These are phyloP conservation scores for Hanleya hanleyi DNA, from an alignment of 2,888 invertebrate genomes.

Conservation along the genomic window DNA sequence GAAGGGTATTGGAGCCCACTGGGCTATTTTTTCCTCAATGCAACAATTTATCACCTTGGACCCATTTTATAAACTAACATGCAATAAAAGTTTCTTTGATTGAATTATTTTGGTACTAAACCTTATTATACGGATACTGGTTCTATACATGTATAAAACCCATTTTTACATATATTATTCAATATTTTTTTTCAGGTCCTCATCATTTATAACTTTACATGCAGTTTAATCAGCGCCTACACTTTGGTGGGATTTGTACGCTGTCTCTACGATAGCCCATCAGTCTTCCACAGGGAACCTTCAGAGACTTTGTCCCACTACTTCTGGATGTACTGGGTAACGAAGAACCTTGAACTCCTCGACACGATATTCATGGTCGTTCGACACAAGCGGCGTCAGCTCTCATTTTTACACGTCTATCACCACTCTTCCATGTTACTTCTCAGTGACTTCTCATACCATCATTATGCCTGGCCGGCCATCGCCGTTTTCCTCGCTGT, in stretches of 20 bases:
- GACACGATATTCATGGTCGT: slow-evolving; percentile 73
- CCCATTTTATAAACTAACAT: too few relatives aligned
- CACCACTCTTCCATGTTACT: slow-evolving; percentile 71
- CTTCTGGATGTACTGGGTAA: slow-evolving; percentile 63
- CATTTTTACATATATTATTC: too few relatives aligned
- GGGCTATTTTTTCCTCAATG: too few relatives aligned
- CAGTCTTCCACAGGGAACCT: slow-evolving; percentile 50
- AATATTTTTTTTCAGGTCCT: slow-evolving; percentile 60
- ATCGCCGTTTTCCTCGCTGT: slow-evolving; percentile 61
- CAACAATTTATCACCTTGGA: too few relatives aligned
- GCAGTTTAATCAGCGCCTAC: slow-evolving; percentile 57
- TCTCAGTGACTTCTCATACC: slow-evolving; percentile 61
- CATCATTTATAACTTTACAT: slow-evolving; percentile 65
- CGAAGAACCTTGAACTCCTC: slow-evolving; percentile 66
- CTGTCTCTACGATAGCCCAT: slow-evolving; percentile 49
- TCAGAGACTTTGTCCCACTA: slow-evolving; percentile 42
- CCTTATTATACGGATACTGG: too few relatives aligned
- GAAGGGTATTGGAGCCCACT: too few relatives aligned
- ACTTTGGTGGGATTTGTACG: slow-evolving; percentile 54
- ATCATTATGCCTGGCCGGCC: slow-evolving; percentile 63
- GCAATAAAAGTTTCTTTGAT: too few relatives aligned
- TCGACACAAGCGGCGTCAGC: slow-evolving; percentile 65
- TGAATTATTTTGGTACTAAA: too few relatives aligned
- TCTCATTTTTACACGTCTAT: slow-evolving; percentile 70
- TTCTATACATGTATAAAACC: too few relatives aligned